Evolutionary conservation across 2,113 vertebrate species (phyloP), one percentile per base, ranked within the genome.

Genomic region (Varanus salvator): DNA sequence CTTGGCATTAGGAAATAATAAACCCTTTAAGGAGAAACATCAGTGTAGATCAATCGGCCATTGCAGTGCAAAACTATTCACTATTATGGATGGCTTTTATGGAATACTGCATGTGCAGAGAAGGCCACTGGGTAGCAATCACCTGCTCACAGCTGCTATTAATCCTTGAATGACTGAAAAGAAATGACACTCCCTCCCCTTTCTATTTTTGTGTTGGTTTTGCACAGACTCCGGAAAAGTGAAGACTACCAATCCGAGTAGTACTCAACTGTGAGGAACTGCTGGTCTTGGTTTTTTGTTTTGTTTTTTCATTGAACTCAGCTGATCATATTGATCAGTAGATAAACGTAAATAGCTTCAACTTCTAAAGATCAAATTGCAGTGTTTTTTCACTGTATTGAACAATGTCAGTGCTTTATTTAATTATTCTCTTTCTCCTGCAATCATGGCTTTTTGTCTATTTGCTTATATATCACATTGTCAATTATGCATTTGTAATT

Each of bases 301-400:
- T 44, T 44, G 17, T 60, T 96, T 97, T 96, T 97, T 95, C 98
- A 98, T 98, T 98, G 97, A 98, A 97, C 98, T 96, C 97, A 97
- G 94, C 98, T 99, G 99, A 99, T 99, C 99, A 99, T 99, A 99
- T 99, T 99, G 99, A 99, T 99, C 99, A 98, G 99, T 98, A 97
- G 95, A 96, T 98, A 97, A 97, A 98, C 95, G 94, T 97, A 97
- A 97, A 97, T 97, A 98, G 97, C 98, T 98, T 98, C 97, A 96
- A 97, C 96, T 97, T 97, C 96, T 97, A 97, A 97, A 97, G 96
- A 95, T 98, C 95, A 92, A 97, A 98, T 97, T 97, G 98, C 98
- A 98, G 98, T 98, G 98, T 98, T 98, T 98, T 98, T 98, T 98
- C 98, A 98, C 98, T 98, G 98, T 98, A 97, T 97, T 97, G 97